Conservation (phyloP, 2,797 vertebrate genomes). For the Galaxias olidus region DNA sequence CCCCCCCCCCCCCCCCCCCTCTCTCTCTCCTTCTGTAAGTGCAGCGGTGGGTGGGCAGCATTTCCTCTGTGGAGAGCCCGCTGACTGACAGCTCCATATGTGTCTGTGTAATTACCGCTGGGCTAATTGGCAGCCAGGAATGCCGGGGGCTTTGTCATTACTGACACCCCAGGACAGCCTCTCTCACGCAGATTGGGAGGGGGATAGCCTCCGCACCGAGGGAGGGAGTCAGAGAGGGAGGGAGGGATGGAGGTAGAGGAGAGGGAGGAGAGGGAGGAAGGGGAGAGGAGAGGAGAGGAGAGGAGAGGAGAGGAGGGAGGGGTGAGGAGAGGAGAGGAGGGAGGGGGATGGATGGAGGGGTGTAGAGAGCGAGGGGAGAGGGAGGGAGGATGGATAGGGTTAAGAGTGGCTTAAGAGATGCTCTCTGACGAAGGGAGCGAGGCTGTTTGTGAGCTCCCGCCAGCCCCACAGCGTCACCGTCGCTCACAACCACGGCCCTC, state of each 20-base stretch:
- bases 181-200: slow-evolving; percentile 62
- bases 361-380: not conserved
- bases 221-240: slow-evolving; percentile 42
- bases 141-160: slow-evolving; percentile 79
- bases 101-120: slow-evolving; percentile 78
- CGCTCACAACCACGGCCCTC: no score
- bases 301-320: not conserved
- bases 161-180: slow-evolving; percentile 70
- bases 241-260: slow-evolving; percentile 17
- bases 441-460: no score
- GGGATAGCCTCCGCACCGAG: slow-evolving; percentile 57
- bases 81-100: slow-evolving; percentile 81
- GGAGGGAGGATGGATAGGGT: not conserved
- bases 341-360: not conserved
- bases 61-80: slow-evolving; percentile 69
- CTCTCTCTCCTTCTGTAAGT: slow-evolving; percentile 38
- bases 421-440: no score
- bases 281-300: slow-evolving; percentile 17
- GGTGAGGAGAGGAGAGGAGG: not conserved
- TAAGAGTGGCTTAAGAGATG: no score
- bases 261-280: not conserved
- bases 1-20: not conserved
- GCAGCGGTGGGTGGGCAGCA: slow-evolving; percentile 61
- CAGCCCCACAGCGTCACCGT: no score
- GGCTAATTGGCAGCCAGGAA: slow-evolving; percentile 80